A percentile compares a stretch with the other conserved stretches of the same genome.
Conservation (phyloP, 2,888 invertebrate species). For the Sipha maydis region DNA sequence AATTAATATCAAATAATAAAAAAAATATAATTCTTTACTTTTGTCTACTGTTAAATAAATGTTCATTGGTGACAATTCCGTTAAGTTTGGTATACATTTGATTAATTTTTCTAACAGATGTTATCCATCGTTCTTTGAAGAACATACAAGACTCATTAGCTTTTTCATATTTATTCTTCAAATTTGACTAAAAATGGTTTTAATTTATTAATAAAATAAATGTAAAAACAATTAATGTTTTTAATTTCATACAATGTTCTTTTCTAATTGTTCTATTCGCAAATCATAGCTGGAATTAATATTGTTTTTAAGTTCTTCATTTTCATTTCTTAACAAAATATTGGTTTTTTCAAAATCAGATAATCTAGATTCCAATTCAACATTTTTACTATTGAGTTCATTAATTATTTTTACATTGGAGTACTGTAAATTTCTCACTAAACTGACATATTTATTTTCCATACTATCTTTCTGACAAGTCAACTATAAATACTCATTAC, state of each 20-base stretch:
- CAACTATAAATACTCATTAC: background rate
- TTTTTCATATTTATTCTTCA: conserved; percentile 29
- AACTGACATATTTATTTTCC: conserved; percentile 4
- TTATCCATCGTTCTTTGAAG: conserved; percentile 43
- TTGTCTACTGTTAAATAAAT: conserved; percentile 14
- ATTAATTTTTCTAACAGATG: conserved; percentile 51
- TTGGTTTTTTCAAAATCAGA: background rate
- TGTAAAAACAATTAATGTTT: background rate
- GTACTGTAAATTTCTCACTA: conserved; percentile 17
- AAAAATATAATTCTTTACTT: conserved; percentile 24
- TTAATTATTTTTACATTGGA: background rate
- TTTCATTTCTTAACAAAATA: conserved; percentile 36
- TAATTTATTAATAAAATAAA: conserved; percentile 29
- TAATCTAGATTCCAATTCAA: conserved; percentile 34
- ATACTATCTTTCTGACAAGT: background rate
- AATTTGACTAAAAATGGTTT: conserved; percentile 12
- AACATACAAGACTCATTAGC: conserved; percentile 36
- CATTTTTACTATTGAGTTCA: conserved; percentile 8
- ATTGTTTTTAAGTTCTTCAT: conserved; percentile 12
- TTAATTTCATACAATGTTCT: conserved; percentile 25
- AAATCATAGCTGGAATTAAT: background rate
- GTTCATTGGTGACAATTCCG: conserved; percentile 6
- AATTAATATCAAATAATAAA: background rate
- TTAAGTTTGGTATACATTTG: background rate
- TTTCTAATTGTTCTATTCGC: conserved; percentile 26